These are phyloP conservation scores for Drosophila watanabei DNA, from an alignment of 1,140 invertebrate genomes.

Conservation along the genomic window DNA sequence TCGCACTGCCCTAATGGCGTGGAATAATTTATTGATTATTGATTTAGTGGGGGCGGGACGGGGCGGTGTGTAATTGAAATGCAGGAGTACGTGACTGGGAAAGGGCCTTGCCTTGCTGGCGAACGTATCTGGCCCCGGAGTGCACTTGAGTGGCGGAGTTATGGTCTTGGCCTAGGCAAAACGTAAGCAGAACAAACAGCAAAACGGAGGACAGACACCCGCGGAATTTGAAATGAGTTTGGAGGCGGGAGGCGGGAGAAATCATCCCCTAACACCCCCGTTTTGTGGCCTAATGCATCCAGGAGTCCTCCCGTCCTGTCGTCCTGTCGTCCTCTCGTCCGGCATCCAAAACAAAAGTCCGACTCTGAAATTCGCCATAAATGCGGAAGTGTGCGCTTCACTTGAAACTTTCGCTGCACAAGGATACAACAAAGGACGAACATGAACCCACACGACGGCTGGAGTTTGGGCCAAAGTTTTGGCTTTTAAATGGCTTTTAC, in stretches of 20 bases:
- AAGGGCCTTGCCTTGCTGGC: background rate
- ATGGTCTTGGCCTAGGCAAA: slow-evolving; percentile 39
- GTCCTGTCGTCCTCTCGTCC: background rate
- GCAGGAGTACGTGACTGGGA: slow-evolving; percentile 45
- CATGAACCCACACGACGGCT: slow-evolving; percentile 33
- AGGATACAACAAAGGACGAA: slow-evolving; percentile 37
- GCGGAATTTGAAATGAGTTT: slow-evolving; percentile 62
- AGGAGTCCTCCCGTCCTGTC: slow-evolving; percentile 1
- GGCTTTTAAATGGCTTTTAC: slow-evolving; percentile 84
- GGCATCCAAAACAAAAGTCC: slow-evolving; percentile 66
- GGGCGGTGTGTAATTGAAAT: slow-evolving; percentile 52
- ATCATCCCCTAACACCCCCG: background rate
- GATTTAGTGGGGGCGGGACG: slow-evolving; percentile 10
- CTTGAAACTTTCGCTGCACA: slow-evolving; percentile 61
- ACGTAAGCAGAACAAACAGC: slow-evolving; percentile 48
- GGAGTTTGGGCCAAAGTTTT: slow-evolving; percentile 67
- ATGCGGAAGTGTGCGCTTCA: slow-evolving; percentile 63
- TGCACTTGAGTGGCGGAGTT: slow-evolving; percentile 57
- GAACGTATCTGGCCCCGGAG: slow-evolving; percentile 37
- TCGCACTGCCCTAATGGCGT: slow-evolving; percentile 47
- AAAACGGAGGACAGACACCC: slow-evolving; percentile 52
- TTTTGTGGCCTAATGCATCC: slow-evolving; percentile 54
- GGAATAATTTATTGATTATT: slow-evolving; percentile 66
- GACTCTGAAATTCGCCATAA: slow-evolving; percentile 69
- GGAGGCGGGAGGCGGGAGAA: slow-evolving; percentile 3